These are phyloP conservation scores for Conger conger DNA, from an alignment of 2,113 vertebrate species.

Conservation along the genomic window DNA sequence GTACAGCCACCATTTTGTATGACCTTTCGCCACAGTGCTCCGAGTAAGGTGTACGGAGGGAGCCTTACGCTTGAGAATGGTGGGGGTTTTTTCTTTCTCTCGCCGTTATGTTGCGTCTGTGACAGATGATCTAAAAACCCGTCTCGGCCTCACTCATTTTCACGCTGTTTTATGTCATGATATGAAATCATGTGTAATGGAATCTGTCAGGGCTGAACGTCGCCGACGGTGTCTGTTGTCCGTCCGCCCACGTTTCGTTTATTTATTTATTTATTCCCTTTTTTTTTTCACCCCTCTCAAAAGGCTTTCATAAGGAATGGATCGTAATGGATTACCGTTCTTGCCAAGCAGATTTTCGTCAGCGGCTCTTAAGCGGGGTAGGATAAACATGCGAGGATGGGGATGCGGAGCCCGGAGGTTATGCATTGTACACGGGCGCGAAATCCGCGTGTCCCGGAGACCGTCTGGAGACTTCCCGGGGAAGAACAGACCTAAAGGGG, in stretches of 20 bases:
- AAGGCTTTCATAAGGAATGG: slow-evolving; percentile 53
- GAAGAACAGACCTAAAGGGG: slow-evolving; percentile 14
- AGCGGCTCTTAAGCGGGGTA: slow-evolving; percentile 60
- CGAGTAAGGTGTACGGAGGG: background rate
- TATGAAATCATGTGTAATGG: slow-evolving; percentile 7
- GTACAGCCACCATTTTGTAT: background rate
- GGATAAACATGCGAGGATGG: slow-evolving; percentile 70
- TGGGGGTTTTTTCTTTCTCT: background rate
- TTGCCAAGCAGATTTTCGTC: slow-evolving; percentile 37
- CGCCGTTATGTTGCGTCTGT: background rate
- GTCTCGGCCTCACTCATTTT: background rate
- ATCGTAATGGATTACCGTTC: slow-evolving; percentile 42
- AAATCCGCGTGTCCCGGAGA: slow-evolving; percentile 59
- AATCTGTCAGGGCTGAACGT: slow-evolving; percentile 13
- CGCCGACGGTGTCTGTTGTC: slow-evolving; percentile 24
- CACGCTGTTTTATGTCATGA: background rate
- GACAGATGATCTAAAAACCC: background rate
- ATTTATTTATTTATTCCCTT: no score
- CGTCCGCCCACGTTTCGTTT: slow-evolving; percentile 30
- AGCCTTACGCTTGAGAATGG: background rate
- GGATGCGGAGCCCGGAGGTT: slow-evolving; percentile 65
- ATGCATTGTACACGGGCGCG: slow-evolving; percentile 47
- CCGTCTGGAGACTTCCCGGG: slow-evolving; percentile 62
- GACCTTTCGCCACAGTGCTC: background rate
- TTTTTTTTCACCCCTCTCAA: slow-evolving; percentile 23